Conservation (phyloP, 53 echinoderm and acorn worm genomes). For the Arbacia lixula region DNA sequence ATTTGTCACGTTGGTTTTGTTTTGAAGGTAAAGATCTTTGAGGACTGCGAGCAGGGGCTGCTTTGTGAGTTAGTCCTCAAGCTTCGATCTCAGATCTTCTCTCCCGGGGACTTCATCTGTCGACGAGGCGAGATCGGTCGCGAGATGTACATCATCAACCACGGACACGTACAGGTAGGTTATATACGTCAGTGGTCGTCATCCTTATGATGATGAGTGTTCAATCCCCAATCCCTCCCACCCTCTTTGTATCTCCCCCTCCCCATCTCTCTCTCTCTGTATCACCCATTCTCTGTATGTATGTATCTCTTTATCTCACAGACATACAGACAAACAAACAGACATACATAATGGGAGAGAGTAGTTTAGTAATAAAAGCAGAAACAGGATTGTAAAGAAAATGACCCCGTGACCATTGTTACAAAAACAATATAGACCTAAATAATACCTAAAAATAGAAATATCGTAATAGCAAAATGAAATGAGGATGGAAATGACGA, state of each 20-base stretch:
- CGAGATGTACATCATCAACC: slow-evolving; percentile 96
- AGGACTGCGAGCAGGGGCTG: slow-evolving; percentile 88
- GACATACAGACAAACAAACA: no score
- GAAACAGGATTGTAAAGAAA: no score
- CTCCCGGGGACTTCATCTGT: slow-evolving; percentile 89
- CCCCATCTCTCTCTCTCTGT: not conserved
- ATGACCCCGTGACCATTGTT: no score
- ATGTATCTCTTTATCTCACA: no score
- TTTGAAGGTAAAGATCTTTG: slow-evolving; percentile 89
- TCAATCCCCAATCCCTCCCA: not conserved
- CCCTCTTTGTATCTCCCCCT: not conserved
- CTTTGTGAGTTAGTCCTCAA: slow-evolving; percentile 90
- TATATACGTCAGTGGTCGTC: not conserved
- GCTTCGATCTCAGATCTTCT: slow-evolving; percentile 89
- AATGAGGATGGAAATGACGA: no score
- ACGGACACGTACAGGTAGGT: slow-evolving; percentile 90
- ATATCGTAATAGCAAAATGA: no score
- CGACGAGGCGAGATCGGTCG: slow-evolving; percentile 88
- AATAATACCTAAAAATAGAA: no score
- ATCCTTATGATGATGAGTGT: not conserved
- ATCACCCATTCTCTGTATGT: no score
- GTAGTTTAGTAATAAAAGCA: no score
- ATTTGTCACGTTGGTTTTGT: no score
- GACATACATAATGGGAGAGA: no score
- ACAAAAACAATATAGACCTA: no score